Conservation (phyloP, 2,888 invertebrate species). For the Lumbricus terrestris region DNA sequence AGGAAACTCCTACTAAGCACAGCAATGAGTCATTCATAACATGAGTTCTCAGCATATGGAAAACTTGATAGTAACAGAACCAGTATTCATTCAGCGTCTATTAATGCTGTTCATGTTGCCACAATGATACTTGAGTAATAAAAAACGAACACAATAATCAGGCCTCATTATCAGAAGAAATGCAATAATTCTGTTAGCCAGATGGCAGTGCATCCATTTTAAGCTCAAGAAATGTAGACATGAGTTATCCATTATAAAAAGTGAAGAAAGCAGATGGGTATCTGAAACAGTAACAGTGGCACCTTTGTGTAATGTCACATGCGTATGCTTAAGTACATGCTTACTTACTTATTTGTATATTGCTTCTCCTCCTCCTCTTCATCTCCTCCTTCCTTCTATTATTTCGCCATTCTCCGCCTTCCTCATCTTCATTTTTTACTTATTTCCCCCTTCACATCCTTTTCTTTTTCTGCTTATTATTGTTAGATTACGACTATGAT, state of each 20-base stretch:
- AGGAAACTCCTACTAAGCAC: too few species aligned
- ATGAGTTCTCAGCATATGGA: too few species aligned
- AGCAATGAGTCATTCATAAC: too few species aligned
- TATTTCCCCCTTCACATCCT: neutral
- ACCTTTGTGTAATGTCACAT: neutral
- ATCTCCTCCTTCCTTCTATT: neutral
- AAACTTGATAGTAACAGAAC: neutral
- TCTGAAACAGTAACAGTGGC: neutral
- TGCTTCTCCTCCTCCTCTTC: neutral
- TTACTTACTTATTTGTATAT: too few species aligned
- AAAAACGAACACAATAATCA: neutral
- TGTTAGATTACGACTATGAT: neutral
- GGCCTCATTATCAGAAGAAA: neutral
- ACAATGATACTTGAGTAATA: neutral
- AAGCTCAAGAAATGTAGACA: neutral
- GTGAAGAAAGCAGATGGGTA: neutral
- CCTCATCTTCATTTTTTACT: too few species aligned
- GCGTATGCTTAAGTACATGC: too few species aligned
- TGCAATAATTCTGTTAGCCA: neutral
- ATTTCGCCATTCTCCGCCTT: too few species aligned
- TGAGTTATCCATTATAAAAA: neutral
- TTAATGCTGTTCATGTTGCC: neutral
- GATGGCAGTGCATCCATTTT: neutral
- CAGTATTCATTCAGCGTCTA: neutral
- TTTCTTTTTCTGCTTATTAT: neutral